Evolutionary conservation across 2,797 vertebrate genomes (phyloP).

Genomic region (Schizothorax lantsangensis): DNA sequence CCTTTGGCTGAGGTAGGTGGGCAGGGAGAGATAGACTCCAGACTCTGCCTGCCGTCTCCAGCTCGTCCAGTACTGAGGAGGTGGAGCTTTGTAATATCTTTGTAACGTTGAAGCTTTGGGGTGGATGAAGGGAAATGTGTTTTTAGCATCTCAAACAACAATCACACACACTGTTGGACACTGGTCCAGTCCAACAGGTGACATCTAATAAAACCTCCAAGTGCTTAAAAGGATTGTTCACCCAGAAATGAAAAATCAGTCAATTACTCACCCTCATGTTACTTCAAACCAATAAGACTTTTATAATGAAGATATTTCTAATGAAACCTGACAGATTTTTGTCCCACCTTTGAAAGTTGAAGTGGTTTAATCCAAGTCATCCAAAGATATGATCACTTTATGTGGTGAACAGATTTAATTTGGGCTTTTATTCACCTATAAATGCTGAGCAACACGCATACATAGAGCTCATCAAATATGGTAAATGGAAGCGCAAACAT

Average conservation of each 20-base stretch:
- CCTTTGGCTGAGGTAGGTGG: slow-evolving; percentile 69
- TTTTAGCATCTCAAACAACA: slow-evolving; percentile 27
- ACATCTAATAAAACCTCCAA: background rate
- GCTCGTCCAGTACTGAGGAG: slow-evolving; percentile 71
- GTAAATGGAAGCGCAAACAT: background rate
- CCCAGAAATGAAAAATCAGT: background rate
- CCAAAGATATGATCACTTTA: background rate
- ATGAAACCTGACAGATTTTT: background rate
- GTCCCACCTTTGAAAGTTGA: background rate
- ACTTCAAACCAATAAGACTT: background rate
- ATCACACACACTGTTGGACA: background rate
- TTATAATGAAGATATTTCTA: background rate
- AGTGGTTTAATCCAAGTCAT: background rate
- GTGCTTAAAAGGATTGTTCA: background rate
- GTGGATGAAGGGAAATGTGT: slow-evolving; percentile 45
- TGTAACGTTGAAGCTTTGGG: slow-evolving; percentile 73
- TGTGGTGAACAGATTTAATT: background rate
- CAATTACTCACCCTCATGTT: background rate
- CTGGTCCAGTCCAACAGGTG: background rate
- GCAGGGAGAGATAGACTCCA: slow-evolving; percentile 73
- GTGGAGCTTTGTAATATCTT: slow-evolving; percentile 66
- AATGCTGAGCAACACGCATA: background rate
- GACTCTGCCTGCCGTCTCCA: slow-evolving; percentile 71
- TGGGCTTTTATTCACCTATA: background rate
- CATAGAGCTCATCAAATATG: background rate